These are phyloP conservation scores for Cryptocheilus praepositus DNA, from an alignment of 2,888 invertebrate genomes.

Conservation along the genomic window DNA sequence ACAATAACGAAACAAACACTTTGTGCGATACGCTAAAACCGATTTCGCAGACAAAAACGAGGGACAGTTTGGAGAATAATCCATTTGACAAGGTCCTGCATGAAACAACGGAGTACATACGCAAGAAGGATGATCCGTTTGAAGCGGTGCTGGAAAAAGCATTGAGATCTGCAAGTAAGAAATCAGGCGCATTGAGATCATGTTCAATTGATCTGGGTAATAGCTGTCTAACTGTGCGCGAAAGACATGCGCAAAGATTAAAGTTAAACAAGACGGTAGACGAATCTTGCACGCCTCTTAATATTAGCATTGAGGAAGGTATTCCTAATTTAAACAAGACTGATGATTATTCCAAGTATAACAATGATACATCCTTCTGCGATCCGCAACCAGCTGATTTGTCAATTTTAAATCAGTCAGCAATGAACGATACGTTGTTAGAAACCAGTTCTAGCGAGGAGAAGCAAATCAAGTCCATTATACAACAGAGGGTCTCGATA, in stretches of 20 bases:
- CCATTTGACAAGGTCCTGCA: constrained; percentile 66
- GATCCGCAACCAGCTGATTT: constrained; percentile 25
- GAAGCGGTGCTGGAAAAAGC: constrained; percentile 64
- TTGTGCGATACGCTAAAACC: neutral
- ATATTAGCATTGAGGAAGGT: constrained; percentile 12
- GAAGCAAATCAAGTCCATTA: constrained; percentile 23
- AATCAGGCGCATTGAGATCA: no score
- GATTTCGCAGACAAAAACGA: no score
- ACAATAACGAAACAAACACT: constrained; percentile 15
- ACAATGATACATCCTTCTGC: constrained; percentile 5
- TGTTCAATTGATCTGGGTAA: constrained; percentile 41
- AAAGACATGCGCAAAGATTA: constrained; percentile 42
- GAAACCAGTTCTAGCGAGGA: constrained; percentile 37
- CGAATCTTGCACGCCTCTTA: constrained; percentile 29
- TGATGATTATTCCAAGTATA: constrained; percentile 20
- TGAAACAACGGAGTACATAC: constrained; percentile 63
- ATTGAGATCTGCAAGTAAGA: constrained; percentile 30
- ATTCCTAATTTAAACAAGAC: constrained; percentile 33
- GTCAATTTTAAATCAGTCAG: constrained; percentile 65
- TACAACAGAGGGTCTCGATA: constrained; percentile 27
- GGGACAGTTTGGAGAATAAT: constrained; percentile 60
- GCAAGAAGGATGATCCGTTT: constrained; percentile 68
- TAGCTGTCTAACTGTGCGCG: constrained; percentile 43
- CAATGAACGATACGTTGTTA: constrained; percentile 63
- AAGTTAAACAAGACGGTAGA: constrained; percentile 62